A percentile compares a stretch with the other conserved stretches of the same genome.
Evolutionary conservation across 2,888 invertebrate species (phyloP).

Genomic region (Bembecia ichneumoniformis): DNA sequence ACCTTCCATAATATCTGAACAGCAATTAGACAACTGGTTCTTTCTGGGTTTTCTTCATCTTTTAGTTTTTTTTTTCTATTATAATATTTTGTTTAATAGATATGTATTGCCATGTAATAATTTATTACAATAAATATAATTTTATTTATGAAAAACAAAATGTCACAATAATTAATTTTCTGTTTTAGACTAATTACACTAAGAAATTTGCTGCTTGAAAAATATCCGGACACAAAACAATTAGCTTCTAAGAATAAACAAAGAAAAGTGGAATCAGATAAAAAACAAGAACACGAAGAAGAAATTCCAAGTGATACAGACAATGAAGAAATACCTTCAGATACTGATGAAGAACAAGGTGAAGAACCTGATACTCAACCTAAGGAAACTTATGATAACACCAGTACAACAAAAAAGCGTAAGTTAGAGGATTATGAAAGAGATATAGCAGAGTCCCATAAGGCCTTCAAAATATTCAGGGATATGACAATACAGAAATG

Average conservation of each 20-base stretch:
- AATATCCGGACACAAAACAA: constrained; percentile 79
- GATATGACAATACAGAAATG: constrained; percentile 91
- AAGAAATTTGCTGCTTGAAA: constrained; percentile 67
- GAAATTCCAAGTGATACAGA: constrained; percentile 68
- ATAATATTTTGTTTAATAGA: too few relatives aligned
- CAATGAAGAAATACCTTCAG: constrained; percentile 78
- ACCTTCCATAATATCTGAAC: too few relatives aligned
- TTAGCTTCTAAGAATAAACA: constrained; percentile 39
- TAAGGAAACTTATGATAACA: constrained; percentile 17
- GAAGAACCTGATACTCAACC: constrained; percentile 19
- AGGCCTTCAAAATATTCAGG: constrained; percentile 77
- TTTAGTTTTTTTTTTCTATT: too few relatives aligned
- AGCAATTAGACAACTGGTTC: too few relatives aligned
- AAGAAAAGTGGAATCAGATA: constrained; percentile 19
- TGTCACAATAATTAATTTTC: constrained; percentile 3
- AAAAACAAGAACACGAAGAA: constrained; percentile 50
- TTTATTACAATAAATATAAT: too few relatives aligned
- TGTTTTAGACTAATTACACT: constrained; percentile 49
- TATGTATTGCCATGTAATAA: too few relatives aligned
- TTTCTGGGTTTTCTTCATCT: too few relatives aligned
- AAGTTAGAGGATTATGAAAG: constrained; percentile 74
- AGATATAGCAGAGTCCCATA: constrained; percentile 70
- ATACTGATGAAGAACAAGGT: constrained; percentile 64
- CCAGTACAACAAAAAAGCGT: constrained; percentile 45
- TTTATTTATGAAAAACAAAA: too few relatives aligned